phyloP scores from a whole-genome alignment of 2,888 invertebrate species.

The Tridacna gigas region DNA sequence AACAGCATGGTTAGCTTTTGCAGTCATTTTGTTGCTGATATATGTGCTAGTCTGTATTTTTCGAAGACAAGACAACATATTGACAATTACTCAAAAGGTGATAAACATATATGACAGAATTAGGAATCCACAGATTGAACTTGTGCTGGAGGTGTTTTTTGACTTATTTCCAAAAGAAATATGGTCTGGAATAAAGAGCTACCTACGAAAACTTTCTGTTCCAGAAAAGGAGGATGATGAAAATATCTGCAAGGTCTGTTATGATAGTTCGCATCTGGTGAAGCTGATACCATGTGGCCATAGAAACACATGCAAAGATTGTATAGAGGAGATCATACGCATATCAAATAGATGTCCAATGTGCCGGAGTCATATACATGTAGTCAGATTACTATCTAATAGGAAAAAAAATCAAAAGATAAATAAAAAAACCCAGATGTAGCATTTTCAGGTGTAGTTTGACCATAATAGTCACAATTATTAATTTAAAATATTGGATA shows the following conservation, averaged over 20 bases:
- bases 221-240: neutral
- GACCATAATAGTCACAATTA: too few species aligned
- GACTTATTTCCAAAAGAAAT: slow-evolving; percentile 9
- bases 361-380: neutral
- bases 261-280: neutral
- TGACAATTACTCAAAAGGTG: neutral
- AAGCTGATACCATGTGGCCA: slow-evolving; percentile 15
- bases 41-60: neutral
- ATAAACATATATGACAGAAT: neutral
- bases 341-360: slow-evolving; percentile 15
- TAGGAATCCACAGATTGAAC: neutral
- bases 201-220: neutral
- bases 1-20: neutral
- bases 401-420: too few species aligned
- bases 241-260: slow-evolving; percentile 4
- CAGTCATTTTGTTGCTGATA: neutral
- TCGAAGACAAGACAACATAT: neutral
- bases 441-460: too few species aligned
- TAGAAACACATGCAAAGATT: slow-evolving; percentile 3
- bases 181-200: neutral
- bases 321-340: slow-evolving; percentile 1
- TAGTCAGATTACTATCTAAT: too few species aligned
- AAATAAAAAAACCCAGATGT: too few species aligned
- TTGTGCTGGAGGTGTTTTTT: neutral
- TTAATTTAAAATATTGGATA: too few species aligned